phyloP scores from a whole-genome alignment of 2,888 invertebrate genomes.

The Drosophila limbata region DNA sequence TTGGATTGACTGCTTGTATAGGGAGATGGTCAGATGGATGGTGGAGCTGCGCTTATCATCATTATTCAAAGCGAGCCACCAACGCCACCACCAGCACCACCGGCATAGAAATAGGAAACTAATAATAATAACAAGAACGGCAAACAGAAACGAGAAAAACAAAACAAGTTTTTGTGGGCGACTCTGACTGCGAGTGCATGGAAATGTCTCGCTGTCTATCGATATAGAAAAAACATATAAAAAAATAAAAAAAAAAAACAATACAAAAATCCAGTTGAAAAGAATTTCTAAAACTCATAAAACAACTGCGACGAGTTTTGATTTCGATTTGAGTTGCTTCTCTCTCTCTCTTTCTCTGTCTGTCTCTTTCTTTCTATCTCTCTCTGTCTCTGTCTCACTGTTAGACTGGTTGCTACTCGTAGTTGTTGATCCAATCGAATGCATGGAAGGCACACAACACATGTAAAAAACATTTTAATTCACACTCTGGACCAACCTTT shows the following conservation, averaged over 20 bases:
- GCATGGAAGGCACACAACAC: conserved; percentile 40
- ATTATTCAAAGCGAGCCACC: conserved; percentile 81
- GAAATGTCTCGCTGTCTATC: conserved; percentile 29
- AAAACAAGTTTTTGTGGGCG: conserved; percentile 67
- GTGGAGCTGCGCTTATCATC: conserved; percentile 73
- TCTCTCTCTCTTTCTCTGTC: not conserved
- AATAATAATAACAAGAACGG: conserved; percentile 79
- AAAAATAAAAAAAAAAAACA: conserved; percentile 1
- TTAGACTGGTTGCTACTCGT: conserved; percentile 2
- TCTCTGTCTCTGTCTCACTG: not conserved
- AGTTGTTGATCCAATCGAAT: conserved; percentile 64
- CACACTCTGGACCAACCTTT: conserved; percentile 70
- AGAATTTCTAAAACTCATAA: conserved; percentile 77
- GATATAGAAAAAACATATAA: conserved; percentile 2
- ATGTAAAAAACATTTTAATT: conserved; percentile 76
- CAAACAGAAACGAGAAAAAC: conserved; percentile 68
- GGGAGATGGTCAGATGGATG: conserved; percentile 7
- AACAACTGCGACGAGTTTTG: conserved; percentile 75
- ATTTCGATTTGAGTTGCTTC: conserved; percentile 57
- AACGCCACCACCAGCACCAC: conserved; percentile 68
- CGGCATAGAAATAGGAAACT: conserved; percentile 64
- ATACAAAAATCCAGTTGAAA: conserved; percentile 37
- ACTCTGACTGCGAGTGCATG: conserved; percentile 54
- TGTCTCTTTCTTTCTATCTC: not conserved
- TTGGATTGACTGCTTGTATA: conserved; percentile 27